These are phyloP conservation scores for Chamaetylas fuelleborni DNA, from an alignment of 2,113 vertebrate genomes.

Conservation along the genomic window DNA sequence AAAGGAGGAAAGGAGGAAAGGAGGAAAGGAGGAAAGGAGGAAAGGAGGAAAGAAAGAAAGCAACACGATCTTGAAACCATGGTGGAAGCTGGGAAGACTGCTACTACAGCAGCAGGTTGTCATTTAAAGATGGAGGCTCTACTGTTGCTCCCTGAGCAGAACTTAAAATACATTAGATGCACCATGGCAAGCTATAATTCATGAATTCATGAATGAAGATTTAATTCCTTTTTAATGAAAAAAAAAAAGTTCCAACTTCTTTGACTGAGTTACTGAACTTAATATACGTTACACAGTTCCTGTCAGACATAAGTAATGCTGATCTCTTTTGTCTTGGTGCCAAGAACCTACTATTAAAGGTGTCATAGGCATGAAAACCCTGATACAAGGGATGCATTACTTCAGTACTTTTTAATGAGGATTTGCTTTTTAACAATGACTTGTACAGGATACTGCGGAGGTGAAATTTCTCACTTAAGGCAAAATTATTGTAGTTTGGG, in stretches of 20 bases:
- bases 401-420: neutral
- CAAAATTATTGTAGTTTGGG: neutral
- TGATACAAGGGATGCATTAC: neutral
- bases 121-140: neutral
- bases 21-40: neutral
- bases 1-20: neutral
- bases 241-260: constrained; percentile 21
- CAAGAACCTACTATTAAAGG: neutral
- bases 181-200: constrained; percentile 31
- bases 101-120: neutral
- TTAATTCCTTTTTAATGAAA: constrained; percentile 56
- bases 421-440: neutral
- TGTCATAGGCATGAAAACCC: neutral
- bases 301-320: constrained; percentile 16
- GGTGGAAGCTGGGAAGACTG: neutral
- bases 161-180: constrained; percentile 36
- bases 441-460: neutral
- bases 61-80: neutral
- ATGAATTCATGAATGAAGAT: constrained; percentile 51
- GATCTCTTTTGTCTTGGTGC: neutral
- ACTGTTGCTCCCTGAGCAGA: neutral
- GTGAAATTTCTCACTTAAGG: neutral
- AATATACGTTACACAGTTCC: neutral
- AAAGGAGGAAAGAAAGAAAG: neutral
- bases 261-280: constrained; percentile 31